Evolutionary conservation across 2,888 invertebrate genomes (phyloP), one percentile per base, ranked within the genome.

Genomic region (Ophion costatus): DNA sequence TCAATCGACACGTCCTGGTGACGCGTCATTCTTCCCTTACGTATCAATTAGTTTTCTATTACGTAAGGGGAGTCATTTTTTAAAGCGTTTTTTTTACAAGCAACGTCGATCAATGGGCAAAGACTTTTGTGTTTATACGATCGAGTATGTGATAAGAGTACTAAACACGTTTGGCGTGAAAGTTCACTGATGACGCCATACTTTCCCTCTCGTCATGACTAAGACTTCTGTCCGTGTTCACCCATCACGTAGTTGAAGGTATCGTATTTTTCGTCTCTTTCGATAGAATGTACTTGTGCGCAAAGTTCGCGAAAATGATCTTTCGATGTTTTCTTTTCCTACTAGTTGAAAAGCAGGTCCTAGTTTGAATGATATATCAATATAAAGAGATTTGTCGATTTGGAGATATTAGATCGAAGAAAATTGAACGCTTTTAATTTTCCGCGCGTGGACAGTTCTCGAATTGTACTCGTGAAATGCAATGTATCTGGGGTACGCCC

Each of bases 201-300:
- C 89, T 89, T 89, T 89, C 89, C 89, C 87, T 89, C 87, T 89
- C 88, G 80, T 85, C 75, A 71, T 87, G 84, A 82, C 84, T 80
- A 87, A 84, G 67, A 64, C 74, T 61, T 67, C 76, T 80, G 69
- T 29, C 66, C 71, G 64, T 63, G 38, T 67, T 78, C 38, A 78
- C 59, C 63, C 56, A 75, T 75, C 79, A 73, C 79, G 80, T 70
- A 59, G 24, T 10, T 45, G 45, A 45, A 45, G 14, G 0, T 45
- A 45, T 11, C 45, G 45, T 45, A 45, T 45, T 45, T 45, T 45
- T 45, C 45, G 14, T 45, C 10, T 45, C 45, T 1, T 45, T 45
- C 10, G 10, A 45, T 45, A 14, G 14, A 45, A 17, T 14, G 14
- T 11, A 17, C 14, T 11, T 3, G 45, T 14, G 45, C 14, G 45